These are phyloP conservation scores for Achroia grisella DNA, from an alignment of 1,140 invertebrate species.

Conservation along the genomic window DNA sequence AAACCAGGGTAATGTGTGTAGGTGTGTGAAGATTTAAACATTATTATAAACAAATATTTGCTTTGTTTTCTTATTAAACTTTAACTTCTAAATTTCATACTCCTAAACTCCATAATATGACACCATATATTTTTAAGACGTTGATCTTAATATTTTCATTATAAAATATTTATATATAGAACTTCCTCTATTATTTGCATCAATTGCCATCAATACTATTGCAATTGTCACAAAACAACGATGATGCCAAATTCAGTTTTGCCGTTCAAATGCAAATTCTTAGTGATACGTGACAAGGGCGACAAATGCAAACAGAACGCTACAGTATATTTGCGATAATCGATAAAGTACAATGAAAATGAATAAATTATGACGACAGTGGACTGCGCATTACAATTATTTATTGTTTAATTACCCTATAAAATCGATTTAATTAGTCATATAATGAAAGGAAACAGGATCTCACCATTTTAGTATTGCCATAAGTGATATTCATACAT, in stretches of 20 bases:
- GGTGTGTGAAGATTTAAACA: too few species aligned
- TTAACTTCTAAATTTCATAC: too few species aligned
- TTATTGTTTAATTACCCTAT: constrained; percentile 20
- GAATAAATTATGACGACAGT: constrained; percentile 40
- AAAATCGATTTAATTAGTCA: too few species aligned
- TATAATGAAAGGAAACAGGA: too few species aligned
- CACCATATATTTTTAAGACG: too few species aligned
- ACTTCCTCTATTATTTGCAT: not conserved
- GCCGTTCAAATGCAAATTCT: constrained; percentile 34
- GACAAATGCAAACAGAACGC: constrained; percentile 35
- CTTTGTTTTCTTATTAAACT: too few species aligned
- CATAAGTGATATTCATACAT: not conserved
- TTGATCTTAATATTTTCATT: too few species aligned
- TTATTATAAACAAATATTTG: too few species aligned
- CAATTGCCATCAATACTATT: not conserved
- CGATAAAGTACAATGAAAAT: constrained; percentile 50
- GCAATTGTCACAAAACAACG: not conserved
- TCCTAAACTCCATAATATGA: too few species aligned
- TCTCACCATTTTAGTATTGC: not conserved
- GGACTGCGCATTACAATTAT: constrained; percentile 27
- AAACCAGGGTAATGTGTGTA: too few species aligned
- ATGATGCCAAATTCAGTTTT: constrained; percentile 16
- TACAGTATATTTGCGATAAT: constrained; percentile 34
- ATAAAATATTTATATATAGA: too few species aligned
- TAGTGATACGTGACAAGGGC: constrained; percentile 20